Evolutionary conservation across 2,113 vertebrate species (phyloP), one percentile per base, ranked within the genome.

Genomic region (Buteo buteo): DNA sequence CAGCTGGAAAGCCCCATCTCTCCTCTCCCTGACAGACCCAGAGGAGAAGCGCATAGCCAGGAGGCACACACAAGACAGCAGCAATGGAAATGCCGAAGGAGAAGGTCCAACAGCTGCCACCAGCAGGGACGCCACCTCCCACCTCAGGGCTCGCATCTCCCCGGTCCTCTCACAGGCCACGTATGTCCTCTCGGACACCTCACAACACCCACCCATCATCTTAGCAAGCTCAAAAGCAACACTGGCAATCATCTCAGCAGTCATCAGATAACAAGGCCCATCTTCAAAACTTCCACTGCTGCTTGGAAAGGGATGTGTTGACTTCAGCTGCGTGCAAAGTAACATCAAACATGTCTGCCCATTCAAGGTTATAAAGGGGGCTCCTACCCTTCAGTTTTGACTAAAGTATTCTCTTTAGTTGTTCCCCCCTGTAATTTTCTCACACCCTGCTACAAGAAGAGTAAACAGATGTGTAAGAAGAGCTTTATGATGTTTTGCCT

Each of bases 401-500:
- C 84, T 85, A 22, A 83, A 69, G 14, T 32, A 71, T 29, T 62
- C 18, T 34, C 25, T 76, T 76, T 76, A 71, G 36, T 36, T 72
- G 13, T 22, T 70, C 20, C 12, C 19, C 14, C 13, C 5, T 2
- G 12, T 57, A 54, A 69, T 92, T 65, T 81, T 87, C 61, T 94
- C 72, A 84, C 61, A 58, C 57, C 6, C 57, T 74, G 44, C 40
- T 61, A 79, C 21, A 72, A 84, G 67, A 94, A 90, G 55, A 70
- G 21, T 67, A 93, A 96, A 66, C 1, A 1, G 28, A 83, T 0
- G 0, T 58, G 25, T 71, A 80, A 93, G 91, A 69, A 67, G 36
- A 90, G 55, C 36, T 94, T 82, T 69, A 91, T 42, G 59, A 94
- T 71, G 52, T 47, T 82, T 71, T 79, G 84, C 34, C 65, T 44